Base-by-base conservation (phyloP, 2,888 invertebrate species). In the Blomia tropicalis region DNA sequence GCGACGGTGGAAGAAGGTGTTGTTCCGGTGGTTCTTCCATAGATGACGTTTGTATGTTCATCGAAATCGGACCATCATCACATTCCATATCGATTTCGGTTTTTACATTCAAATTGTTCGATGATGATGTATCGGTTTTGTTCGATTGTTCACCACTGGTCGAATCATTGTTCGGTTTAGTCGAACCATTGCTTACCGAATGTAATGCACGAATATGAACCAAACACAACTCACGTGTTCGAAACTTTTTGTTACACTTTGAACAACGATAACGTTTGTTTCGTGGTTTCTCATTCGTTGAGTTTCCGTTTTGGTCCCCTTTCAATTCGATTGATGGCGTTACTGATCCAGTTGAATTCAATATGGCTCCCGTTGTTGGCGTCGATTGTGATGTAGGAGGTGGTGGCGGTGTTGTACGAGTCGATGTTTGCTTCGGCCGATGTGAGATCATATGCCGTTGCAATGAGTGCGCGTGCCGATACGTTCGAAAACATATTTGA, bases 401-500 rank as follows among this genome's bases (percentile, higher is more conserved):
- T 43, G 17, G 70, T 25, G 25, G n/a, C 69, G 47, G 4, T 11
- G 36, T 11, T 7, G 36, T 11, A 36, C 7, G 36, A 11, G 7
- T 7, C 36, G 36, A 36, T 36, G 7, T 7, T 36, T 7, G 36
- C 22, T 64, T 62, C 44, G 67, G 67, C 71, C 75, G 66, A 70
- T 70, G 70, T 59, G 68, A 67, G 29, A 70, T 60, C 62, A 70
- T 66, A 66, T 72, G 72, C 25, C 71, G 70, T 58, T 72, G 68
- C 56, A 71, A 66, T 32, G 71, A 70, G 66, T 71, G 69, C 65
- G 71, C 70, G 68, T 71, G 71, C 43, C 71, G 70, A 69, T 73
- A 73, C 63, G 71, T 69, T 62, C 73, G 71, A 62, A 70, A 70
- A 67, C 73, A 73, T 58, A 70, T 68, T 53, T 70, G 70, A 66